A percentile compares a stretch with the other conserved stretches of the same genome.
These are phyloP conservation scores for Watsonalla binaria DNA, from an alignment of 2,888 invertebrate species.

Conservation along the genomic window DNA sequence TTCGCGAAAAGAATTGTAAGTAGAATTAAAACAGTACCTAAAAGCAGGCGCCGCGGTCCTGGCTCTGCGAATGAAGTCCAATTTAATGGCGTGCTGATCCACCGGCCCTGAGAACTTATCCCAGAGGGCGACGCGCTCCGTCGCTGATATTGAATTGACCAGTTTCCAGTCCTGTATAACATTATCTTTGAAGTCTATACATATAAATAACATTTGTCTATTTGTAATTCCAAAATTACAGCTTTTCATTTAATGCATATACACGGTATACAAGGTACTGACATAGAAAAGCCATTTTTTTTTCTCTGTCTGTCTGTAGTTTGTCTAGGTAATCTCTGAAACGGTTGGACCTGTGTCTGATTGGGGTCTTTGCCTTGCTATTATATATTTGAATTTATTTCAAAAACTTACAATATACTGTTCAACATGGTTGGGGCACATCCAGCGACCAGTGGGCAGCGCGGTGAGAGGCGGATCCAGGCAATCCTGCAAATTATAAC, in stretches of 20 bases:
- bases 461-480: conserved; percentile 94
- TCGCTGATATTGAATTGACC: conserved; percentile 88
- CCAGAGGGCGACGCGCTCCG: conserved; percentile 93
- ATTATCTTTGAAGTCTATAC: background rate
- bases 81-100: conserved; percentile 91
- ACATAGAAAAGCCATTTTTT: no score
- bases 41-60: conserved; percentile 87
- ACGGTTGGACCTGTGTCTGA: no score
- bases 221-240: no score
- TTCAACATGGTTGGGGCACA: conserved; percentile 98
- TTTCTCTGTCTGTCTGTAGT: no score
- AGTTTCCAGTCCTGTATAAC: conserved; percentile 86
- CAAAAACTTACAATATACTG: conserved; percentile 84
- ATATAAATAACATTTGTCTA: no score
- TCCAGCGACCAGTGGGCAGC: conserved; percentile 94
- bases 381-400: background rate
- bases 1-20: no score
- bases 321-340: no score
- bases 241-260: no score
- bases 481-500: conserved; percentile 82
- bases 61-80: conserved; percentile 91
- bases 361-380: no score
- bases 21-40: conserved; percentile 49
- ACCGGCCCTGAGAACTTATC: conserved; percentile 88
- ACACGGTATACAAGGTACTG: no score